Base-by-base conservation (phyloP, 2,113 vertebrate genomes). In the Oncorhynchus tshawytscha region DNA sequence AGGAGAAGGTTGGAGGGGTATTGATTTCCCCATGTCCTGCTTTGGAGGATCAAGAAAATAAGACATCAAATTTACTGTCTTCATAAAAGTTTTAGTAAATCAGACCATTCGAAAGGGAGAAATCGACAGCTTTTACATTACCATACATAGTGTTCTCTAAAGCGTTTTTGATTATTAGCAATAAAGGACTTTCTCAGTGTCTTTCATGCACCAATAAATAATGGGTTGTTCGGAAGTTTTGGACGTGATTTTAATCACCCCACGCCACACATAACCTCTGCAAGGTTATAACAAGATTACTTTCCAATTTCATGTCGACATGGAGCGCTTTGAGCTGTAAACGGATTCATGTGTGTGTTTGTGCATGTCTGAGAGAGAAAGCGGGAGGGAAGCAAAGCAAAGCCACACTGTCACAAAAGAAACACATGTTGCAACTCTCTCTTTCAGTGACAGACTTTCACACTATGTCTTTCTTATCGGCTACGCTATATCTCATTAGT, bases 51-150 rank as follows among this genome's bases (percentile, higher is more conserved):
- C 90, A 86, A 88, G 91, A 92, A 92, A 94, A 91, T 91, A 88
- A 96, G 94, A 92, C 91, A 87, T 90, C 75, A 92, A 93, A 93
- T 94, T 94, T 95, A 94, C 90, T 90, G 78, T 94, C 91, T 94
- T 94, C 92, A 91, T 95, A 92, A 92, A 95, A 93, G 87, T 94
- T 96, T 95, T 93, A 92, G 90, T 93, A 92, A 95, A 94, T 96
- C 94, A 94, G 84, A 78, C 89, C 79, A 79, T 82, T 87, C 88
- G 84, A 49, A 70, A 86, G 90, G 85, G 75, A 70, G 39, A 78
- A 90, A 93, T 92, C 88, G 92, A 92, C 91, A 93, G 90, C 71
- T 89, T 92, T 93, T 93, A 91, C 89, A 88, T 93, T 93, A 91
- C 86, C 88, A 89, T 92, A 85, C 82, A 78, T 81, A 86, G 81